Base-by-base conservation (phyloP, 1,140 invertebrate species). In the Eriocheir sinensis region DNA sequence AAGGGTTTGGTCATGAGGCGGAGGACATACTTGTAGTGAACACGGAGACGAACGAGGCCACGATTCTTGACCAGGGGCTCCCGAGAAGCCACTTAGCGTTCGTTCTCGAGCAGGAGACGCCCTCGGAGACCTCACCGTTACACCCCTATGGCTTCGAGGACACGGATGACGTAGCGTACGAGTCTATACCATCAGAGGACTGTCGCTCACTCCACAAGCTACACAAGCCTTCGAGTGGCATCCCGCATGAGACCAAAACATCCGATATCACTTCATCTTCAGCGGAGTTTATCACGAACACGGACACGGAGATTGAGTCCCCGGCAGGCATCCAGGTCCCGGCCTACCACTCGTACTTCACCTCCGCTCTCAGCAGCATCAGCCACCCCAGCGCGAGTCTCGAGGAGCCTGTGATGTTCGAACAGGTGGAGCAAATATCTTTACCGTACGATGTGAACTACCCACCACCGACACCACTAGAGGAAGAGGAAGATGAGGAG, bases 1-100 rank as follows among this genome's bases (percentile, higher is more conserved):
- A 89, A 91, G 86, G 93, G 94, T 91, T 94, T 41, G 93, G 90
- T 17, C 95, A 96, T 30, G 96, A 96, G 15, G 97, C 97, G 92
- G 97, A 97, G 60, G 93, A 94, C 95, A 96, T 97, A 85, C 96
- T 97, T 3, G 96, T 97, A 36, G 96, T 97, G 36, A 97, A 97
- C 95, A 97, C 96, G 0, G 96, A 96, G 95, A 97, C 97, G 1
- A 97, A 97, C 94, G 96, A 97, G 96, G 97, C 97, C 48, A 96
- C 97, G 27, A 94, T 97, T 0, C 95, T 97, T 0, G 97, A 97
- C 95, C 93, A 96, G 96, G 88, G 92, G 32, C 72, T 38, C 32
- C 94, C 95, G 15, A 91, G 95, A 36, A 89, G 91, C 27, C 95
- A 95, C 53, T 36, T 95, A 34, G 95, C 95, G 17, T 95, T 95